These are phyloP conservation scores for Lepidocyrtoides sp. DNA, from an alignment of 2,888 invertebrate genomes.

Conservation along the genomic window DNA sequence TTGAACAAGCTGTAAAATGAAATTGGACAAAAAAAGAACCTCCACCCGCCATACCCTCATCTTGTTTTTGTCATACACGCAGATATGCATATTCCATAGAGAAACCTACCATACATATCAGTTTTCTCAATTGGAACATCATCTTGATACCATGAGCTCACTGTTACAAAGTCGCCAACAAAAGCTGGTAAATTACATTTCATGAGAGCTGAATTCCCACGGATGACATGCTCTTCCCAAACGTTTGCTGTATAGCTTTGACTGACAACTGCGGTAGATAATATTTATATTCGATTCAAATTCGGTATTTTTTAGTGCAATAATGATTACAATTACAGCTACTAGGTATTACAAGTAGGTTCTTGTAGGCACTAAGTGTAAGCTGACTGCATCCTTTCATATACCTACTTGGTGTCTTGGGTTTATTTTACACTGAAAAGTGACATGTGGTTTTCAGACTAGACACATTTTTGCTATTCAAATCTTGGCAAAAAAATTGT, in stretches of 20 bases:
- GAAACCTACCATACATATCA: conserved; percentile 84
- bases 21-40: conserved; percentile 23
- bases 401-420: neutral
- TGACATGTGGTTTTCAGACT: too few relatives aligned
- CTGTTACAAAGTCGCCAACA: conserved; percentile 95
- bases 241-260: conserved; percentile 96
- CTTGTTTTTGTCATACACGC: neutral
- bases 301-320: too few relatives aligned
- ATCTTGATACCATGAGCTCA: conserved; percentile 93
- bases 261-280: conserved; percentile 91
- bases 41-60: conserved; percentile 74
- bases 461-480: too few relatives aligned
- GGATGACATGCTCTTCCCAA: conserved; percentile 96
- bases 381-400: neutral
- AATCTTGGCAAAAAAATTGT: too few relatives aligned
- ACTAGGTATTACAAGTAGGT: too few relatives aligned
- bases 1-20: neutral
- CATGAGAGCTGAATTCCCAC: conserved; percentile 96
- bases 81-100: neutral
- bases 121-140: conserved; percentile 87
- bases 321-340: neutral
- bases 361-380: too few relatives aligned
- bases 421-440: neutral
- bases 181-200: conserved; percentile 98
- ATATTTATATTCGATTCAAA: neutral